These are phyloP conservation scores for Ophiothrix spiculata DNA, from an alignment of 35 echinoderm and acorn worm genomes.

Conservation along the genomic window DNA sequence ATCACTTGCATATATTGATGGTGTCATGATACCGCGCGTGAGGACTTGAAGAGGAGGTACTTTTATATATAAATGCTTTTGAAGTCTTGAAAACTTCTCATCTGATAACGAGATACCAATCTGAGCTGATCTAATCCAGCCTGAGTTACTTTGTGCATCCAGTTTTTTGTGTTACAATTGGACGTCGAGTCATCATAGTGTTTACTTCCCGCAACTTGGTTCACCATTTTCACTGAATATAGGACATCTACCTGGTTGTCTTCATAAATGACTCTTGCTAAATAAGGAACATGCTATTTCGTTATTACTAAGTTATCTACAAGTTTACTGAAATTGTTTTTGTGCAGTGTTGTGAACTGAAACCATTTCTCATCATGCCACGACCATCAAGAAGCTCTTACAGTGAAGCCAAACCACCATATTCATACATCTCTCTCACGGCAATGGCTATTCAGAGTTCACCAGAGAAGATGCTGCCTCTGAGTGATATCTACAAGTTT, in stretches of 20 bases:
- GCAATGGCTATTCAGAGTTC: slow-evolving; percentile 99
- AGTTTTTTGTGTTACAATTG: background rate
- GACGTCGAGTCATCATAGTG: background rate
- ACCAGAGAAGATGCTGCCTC: slow-evolving; percentile 88
- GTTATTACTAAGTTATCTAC: background rate
- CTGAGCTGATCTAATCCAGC: background rate
- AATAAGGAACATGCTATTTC: background rate
- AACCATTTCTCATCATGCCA: slow-evolving; percentile 60
- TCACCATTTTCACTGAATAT: background rate
- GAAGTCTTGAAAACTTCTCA: background rate
- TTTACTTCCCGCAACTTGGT: background rate
- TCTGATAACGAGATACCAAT: background rate
- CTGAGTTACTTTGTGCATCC: background rate
- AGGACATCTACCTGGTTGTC: background rate
- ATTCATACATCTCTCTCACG: slow-evolving; percentile 97
- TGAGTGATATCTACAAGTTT: slow-evolving; percentile 99
- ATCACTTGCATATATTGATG: slow-evolving; percentile 28
- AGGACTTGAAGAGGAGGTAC: background rate
- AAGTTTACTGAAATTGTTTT: background rate
- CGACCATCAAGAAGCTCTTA: slow-evolving; percentile 94
- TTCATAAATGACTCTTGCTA: background rate
- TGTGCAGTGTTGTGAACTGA: background rate
- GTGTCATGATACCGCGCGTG: background rate
- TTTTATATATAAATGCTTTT: slow-evolving; percentile 5
- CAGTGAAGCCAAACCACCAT: slow-evolving; percentile 99